Conservation (phyloP, 1,140 invertebrate species). For the Drosophila elegans region DNA sequence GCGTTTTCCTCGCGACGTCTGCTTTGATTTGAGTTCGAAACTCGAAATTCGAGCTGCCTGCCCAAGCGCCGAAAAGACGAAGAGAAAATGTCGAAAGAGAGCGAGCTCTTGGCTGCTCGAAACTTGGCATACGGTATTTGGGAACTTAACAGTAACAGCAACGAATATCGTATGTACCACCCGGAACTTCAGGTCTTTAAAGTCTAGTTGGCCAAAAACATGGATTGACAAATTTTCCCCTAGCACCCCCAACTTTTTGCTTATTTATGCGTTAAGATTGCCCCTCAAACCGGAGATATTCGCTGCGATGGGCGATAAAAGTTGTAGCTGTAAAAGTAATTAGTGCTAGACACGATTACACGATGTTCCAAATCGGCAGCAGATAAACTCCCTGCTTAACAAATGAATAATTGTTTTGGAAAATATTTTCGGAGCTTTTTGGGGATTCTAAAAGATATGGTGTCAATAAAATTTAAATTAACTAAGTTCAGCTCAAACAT, state of each 20-base stretch:
- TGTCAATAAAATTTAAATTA: background rate
- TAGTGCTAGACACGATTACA: constrained; percentile 53
- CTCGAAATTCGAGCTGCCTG: constrained; percentile 44
- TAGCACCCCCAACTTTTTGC: background rate
- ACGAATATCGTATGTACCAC: constrained; percentile 35
- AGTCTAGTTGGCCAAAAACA: constrained; percentile 12
- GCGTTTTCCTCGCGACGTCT: constrained; percentile 24
- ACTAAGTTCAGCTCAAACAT: too few relatives aligned
- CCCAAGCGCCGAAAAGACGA: constrained; percentile 13
- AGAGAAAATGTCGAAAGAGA: constrained; percentile 6
- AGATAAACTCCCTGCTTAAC: constrained; percentile 29
- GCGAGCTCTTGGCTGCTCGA: background rate
- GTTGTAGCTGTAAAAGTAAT: constrained; percentile 56
- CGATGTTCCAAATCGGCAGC: constrained; percentile 27
- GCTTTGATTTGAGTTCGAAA: constrained; percentile 67
- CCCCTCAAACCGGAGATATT: constrained; percentile 44
- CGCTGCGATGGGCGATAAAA: constrained; percentile 54
- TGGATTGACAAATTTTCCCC: constrained; percentile 51
- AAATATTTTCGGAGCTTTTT: background rate
- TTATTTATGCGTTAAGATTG: constrained; percentile 62
- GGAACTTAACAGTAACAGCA: constrained; percentile 17
- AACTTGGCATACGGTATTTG: constrained; percentile 65
- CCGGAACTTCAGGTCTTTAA: constrained; percentile 20
- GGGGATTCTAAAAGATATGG: background rate
- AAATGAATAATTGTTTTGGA: constrained; percentile 42